Percentiles rank a stretch among this genome's conserved stretches.
Conservation (phyloP, 2,888 invertebrate species). For the Sclerodermus sp. region DNA sequence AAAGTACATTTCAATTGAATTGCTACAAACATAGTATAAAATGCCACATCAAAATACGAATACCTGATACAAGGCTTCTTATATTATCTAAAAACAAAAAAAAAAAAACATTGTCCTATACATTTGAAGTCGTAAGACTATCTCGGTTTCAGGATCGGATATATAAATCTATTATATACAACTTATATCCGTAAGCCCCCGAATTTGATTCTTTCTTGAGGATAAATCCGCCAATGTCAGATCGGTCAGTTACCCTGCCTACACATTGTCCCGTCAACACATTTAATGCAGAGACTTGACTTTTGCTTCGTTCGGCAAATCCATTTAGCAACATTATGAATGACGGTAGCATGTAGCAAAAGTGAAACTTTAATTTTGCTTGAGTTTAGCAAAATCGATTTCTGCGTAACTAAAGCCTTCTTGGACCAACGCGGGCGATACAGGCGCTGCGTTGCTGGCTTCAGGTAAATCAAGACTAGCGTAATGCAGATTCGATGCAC, state of each 20-base stretch:
- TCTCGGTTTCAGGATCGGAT: constrained; percentile 14
- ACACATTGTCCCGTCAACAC: not conserved
- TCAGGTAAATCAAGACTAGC: constrained; percentile 67
- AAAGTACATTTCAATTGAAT: too few relatives aligned
- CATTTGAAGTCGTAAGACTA: constrained; percentile 7
- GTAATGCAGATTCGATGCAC: constrained; percentile 62
- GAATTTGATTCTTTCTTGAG: constrained; percentile 6
- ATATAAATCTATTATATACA: constrained; percentile 27
- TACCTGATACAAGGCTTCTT: too few relatives aligned
- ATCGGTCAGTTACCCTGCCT: constrained; percentile 24
- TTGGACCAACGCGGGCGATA: constrained; percentile 54
- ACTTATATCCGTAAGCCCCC: constrained; percentile 15
- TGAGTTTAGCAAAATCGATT: constrained; percentile 73
- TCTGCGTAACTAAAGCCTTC: constrained; percentile 71
- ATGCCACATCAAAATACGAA: too few relatives aligned
- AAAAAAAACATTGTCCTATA: too few relatives aligned
- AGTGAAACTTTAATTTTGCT: constrained; percentile 39
- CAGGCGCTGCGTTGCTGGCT: constrained; percentile 43
- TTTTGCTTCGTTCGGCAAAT: too few relatives aligned
- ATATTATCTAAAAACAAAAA: too few relatives aligned
- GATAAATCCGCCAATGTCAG: constrained; percentile 26
- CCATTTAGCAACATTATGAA: too few relatives aligned
- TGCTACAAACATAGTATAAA: too few relatives aligned
- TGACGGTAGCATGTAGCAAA: not conserved
- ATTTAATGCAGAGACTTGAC: not conserved